These are phyloP conservation scores for Oedothorax gibbosus DNA, from an alignment of 1,140 invertebrate species.

Conservation along the genomic window DNA sequence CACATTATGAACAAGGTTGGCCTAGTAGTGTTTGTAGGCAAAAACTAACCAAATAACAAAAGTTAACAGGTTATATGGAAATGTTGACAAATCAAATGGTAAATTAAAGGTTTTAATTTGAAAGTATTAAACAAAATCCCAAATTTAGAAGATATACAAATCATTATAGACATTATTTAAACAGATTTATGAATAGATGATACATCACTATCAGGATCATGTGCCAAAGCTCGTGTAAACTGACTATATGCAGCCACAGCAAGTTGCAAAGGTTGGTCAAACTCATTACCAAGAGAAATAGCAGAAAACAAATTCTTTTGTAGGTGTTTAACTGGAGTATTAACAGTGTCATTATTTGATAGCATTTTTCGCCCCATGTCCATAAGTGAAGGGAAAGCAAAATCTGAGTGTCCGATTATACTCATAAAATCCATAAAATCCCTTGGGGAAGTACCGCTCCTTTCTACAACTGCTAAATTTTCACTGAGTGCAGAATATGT, in stretches of 20 bases:
- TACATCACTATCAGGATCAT: no score
- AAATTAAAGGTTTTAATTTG: no score
- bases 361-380: slow-evolving; percentile 89
- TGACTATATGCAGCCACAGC: slow-evolving; percentile 93
- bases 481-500: slow-evolving; percentile 90
- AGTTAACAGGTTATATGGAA: no score
- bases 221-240: slow-evolving; percentile 96
- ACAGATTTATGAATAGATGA: no score
- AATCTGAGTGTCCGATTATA: slow-evolving; percentile 85
- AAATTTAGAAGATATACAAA: no score
- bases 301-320: slow-evolving; percentile 93
- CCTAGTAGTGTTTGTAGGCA: no score
- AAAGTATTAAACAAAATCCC: no score
- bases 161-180: no score
- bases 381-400: slow-evolving; percentile 83
- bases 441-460: slow-evolving; percentile 87
- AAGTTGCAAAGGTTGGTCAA: slow-evolving; percentile 91
- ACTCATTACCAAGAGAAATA: slow-evolving; percentile 84
- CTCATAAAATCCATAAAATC: slow-evolving; percentile 94
- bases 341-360: slow-evolving; percentile 76
- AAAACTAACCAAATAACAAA: no score
- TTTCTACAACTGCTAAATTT: slow-evolving; percentile 91
- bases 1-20: no score
- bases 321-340: slow-evolving; percentile 89
- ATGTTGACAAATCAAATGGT: no score